Conservation (phyloP, 2,888 invertebrate genomes). For the Ormyrus rosae region DNA sequence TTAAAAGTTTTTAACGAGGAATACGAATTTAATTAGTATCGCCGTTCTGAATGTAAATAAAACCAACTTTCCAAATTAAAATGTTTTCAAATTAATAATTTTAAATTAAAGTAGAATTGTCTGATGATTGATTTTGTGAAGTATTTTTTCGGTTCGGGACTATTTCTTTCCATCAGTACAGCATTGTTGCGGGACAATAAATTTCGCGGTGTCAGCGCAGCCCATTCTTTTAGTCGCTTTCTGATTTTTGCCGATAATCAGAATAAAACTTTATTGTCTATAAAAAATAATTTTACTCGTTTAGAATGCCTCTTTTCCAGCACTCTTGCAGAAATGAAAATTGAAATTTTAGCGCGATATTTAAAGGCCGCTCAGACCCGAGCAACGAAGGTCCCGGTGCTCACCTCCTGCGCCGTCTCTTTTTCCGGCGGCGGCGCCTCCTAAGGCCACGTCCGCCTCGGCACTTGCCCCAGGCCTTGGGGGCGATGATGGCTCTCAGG, state of each 20-base stretch:
- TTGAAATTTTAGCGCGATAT: too few relatives aligned
- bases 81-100: neutral
- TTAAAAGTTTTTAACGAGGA: neutral
- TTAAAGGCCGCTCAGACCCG: too few relatives aligned
- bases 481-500: slow-evolving; percentile 72
- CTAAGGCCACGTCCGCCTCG: slow-evolving; percentile 70
- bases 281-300: neutral
- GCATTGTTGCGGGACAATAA: slow-evolving; percentile 60
- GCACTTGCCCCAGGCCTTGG: slow-evolving; percentile 44
- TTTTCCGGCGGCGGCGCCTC: slow-evolving; percentile 75
- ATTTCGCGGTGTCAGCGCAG: slow-evolving; percentile 56
- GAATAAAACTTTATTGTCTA: slow-evolving; percentile 12
- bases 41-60: neutral
- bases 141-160: neutral
- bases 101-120: neutral
- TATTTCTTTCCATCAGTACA: slow-evolving; percentile 45
- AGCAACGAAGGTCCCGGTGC: slow-evolving; percentile 28
- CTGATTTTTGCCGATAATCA: slow-evolving; percentile 48
- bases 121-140: neutral
- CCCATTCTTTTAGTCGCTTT: slow-evolving; percentile 14
- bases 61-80: too few relatives aligned
- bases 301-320: too few relatives aligned
- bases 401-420: slow-evolving; percentile 73
- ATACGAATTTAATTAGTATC: neutral
- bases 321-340: too few relatives aligned